Percentiles rank a stretch among this genome's conserved stretches.
These are phyloP conservation scores for Todiramphus saurophagus DNA, from an alignment of 2,113 vertebrate genomes.

Conservation along the genomic window DNA sequence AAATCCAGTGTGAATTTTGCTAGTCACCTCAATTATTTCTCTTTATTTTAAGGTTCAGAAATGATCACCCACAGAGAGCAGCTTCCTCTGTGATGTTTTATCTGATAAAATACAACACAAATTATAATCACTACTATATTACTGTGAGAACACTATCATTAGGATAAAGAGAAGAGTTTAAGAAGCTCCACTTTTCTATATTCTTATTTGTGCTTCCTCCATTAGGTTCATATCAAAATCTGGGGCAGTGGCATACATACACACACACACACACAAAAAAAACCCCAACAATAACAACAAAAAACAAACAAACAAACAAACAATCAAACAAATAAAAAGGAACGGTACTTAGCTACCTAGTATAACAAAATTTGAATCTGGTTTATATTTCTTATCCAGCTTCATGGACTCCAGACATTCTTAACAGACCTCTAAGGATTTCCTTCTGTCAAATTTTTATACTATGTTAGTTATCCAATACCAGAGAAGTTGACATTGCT, in stretches of 20 bases:
- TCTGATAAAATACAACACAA: not conserved
- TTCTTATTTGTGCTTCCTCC: not conserved
- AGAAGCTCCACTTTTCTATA: not conserved
- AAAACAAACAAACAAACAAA: too few relatives aligned
- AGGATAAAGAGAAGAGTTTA: not conserved
- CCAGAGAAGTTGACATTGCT: not conserved
- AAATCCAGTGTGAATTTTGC: not conserved
- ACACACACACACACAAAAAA: too few relatives aligned
- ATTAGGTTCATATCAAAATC: not conserved
- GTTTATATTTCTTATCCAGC: not conserved
- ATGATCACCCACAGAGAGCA: not conserved
- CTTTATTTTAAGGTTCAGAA: not conserved
- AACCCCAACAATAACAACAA: too few relatives aligned
- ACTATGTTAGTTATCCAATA: not conserved
- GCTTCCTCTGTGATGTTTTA: not conserved
- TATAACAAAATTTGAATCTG: not conserved
- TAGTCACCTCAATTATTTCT: not conserved
- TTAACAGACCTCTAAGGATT: not conserved
- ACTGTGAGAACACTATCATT: not conserved
- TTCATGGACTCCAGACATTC: not conserved
- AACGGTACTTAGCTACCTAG: not conserved
- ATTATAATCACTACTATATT: not conserved
- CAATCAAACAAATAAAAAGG: not conserved
- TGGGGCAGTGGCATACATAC: not conserved
- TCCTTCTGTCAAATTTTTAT: not conserved